These are phyloP conservation scores for Dysmachus trigonus DNA, from an alignment of 2,888 invertebrate genomes.

Conservation along the genomic window DNA sequence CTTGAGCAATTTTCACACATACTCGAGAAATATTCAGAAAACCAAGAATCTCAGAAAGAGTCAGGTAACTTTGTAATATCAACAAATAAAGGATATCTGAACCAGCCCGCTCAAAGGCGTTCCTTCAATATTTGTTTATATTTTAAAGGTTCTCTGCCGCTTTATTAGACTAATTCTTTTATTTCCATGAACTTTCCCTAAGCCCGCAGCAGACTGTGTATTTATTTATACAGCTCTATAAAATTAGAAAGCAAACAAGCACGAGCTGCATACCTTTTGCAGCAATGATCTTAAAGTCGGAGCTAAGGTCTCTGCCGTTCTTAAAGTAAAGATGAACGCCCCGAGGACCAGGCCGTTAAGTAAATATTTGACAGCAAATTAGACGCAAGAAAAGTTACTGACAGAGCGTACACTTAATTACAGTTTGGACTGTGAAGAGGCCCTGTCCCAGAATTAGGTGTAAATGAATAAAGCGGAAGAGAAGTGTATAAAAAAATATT, in stretches of 20 bases:
- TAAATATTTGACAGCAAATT: conserved; percentile 5
- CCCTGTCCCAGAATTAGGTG: not conserved
- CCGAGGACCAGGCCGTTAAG: not conserved
- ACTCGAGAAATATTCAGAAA: not conserved
- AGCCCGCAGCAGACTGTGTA: not conserved
- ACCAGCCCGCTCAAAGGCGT: not conserved
- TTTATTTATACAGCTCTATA: conserved; percentile 1
- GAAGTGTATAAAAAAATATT: not conserved
- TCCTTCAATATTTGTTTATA: conserved; percentile 16
- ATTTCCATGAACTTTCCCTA: not conserved
- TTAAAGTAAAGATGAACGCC: not conserved
- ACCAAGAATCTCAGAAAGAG: not conserved
- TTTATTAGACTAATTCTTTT: conserved; percentile 7
- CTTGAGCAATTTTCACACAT: not conserved
- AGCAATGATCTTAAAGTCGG: not conserved
- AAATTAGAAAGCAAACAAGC: conserved; percentile 16
- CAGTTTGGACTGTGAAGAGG: not conserved
- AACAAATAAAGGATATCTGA: not conserved
- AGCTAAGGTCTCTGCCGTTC: not conserved
- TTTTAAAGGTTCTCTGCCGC: not conserved
- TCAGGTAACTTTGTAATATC: not conserved
- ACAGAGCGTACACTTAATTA: not conserved
- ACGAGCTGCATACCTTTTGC: not conserved
- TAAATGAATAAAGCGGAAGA: not conserved
- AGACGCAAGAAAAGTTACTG: not conserved